Evolutionary conservation across 2,797 vertebrate species (phyloP), one percentile per base, ranked within the genome.

Genomic region (Pangasius mekongensis): DNA sequence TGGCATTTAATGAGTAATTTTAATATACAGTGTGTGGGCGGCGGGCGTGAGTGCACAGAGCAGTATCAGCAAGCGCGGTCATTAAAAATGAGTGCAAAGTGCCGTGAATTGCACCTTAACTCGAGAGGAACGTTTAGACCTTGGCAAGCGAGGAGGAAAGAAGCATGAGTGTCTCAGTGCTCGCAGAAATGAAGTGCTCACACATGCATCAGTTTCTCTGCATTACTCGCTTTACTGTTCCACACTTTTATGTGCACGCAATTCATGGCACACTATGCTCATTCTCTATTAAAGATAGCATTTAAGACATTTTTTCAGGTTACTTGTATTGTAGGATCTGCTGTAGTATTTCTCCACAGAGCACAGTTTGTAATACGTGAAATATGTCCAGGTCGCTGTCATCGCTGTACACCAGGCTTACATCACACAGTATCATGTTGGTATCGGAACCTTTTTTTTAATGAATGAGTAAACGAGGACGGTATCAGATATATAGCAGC

Each of bases 51-150:
- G 56, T 16, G 20, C 56, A 8, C 11, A 39, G 78, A 43, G 56
- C 56, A 43, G 1, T 60, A n/a, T 82, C 33, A 60, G 78, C 56
- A 16, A 62, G 78, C 6, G 13, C 14, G 36, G 56, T 58, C 30
- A 33, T 58, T 80, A 22, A 83, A 43, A 83, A 64, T 27, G 80
- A 84, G 82, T 69, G n/a, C 47, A 52, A 33, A 66, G 27, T 66
- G n/a, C 62, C 7, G 16, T 39, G n/a, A 83, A 33, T 67, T 33
- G 27, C 43, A 49, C 60, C 62, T 22, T 52, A 64, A 69, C 43
- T 66, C 16, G 0, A 83, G 24, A 82, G 80, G 36, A 43, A 82
- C 16, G 5, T 27, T 82, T 62, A 82, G 9, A 49, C 43, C 43
- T 67, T 49, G 2, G 39, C 60, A 27, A 64, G 22, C 24, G 13